Conservation (phyloP, 2,113 vertebrate genomes). For the Oncorhynchus tshawytscha region DNA sequence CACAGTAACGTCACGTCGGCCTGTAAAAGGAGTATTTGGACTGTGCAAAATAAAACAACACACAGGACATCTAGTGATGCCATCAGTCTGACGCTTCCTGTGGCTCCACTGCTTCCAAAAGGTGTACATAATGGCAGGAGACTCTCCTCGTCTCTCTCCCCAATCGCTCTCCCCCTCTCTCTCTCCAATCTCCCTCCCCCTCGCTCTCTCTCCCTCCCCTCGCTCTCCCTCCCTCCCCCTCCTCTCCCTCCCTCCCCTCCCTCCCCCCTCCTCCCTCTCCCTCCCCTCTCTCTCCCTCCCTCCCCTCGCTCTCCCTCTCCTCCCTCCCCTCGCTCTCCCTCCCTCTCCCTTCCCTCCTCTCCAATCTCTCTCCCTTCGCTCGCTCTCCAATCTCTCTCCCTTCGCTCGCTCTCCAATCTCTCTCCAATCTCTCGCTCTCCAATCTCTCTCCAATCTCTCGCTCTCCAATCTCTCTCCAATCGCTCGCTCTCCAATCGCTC, state of each 20-base stretch:
- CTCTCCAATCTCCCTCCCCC: too few relatives aligned
- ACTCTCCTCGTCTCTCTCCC: background rate
- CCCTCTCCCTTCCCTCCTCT: background rate
- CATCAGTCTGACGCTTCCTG: background rate
- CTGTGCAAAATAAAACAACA: constrained; percentile 54
- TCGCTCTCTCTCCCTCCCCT: too few relatives aligned
- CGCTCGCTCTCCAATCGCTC: too few relatives aligned
- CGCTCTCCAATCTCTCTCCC: too few relatives aligned
- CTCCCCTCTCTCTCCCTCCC: background rate
- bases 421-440: rapidly evolving
- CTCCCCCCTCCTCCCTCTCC: background rate
- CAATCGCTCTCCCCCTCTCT: too few relatives aligned
- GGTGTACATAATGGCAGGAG: background rate
- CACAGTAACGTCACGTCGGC: constrained; percentile 24
- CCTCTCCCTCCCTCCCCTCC: rapidly evolving
- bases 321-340: too few relatives aligned
- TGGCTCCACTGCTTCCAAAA: constrained; percentile 18
- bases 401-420: too few relatives aligned
- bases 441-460: rapidly evolving
- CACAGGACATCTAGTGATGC: background rate
- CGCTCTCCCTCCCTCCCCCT: background rate
- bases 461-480: too few relatives aligned
- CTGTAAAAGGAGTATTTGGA: constrained; percentile 45
- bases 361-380: too few relatives aligned
- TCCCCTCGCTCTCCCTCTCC: background rate